Conservation (phyloP, 2,888 invertebrate genomes). For the Timandra comae region DNA sequence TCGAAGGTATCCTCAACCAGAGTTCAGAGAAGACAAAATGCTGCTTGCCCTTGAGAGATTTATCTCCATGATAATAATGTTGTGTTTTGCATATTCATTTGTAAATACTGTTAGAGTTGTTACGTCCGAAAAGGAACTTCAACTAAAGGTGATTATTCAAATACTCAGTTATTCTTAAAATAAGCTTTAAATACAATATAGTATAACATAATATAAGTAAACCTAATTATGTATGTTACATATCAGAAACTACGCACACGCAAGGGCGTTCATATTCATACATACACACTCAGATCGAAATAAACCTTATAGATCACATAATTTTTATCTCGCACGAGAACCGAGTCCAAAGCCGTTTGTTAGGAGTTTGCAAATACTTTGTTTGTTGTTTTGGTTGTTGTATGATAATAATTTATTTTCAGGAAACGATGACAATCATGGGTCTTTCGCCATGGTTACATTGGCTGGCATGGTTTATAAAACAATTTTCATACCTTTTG, state of each 20-base stretch:
- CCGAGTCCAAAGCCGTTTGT: too few relatives aligned
- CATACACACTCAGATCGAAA: too few relatives aligned
- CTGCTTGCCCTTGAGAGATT: conserved; percentile 81
- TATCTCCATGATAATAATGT: conserved; percentile 86
- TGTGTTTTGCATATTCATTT: conserved; percentile 89
- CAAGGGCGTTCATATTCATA: too few relatives aligned
- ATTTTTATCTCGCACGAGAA: too few relatives aligned
- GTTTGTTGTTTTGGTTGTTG: too few relatives aligned
- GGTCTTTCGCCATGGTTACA: conserved; percentile 90
- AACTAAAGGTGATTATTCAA: conserved; percentile 82
- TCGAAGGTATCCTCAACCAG: conserved; percentile 84
- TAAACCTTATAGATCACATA: too few relatives aligned
- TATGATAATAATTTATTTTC: conserved; percentile 28
- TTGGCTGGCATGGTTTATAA: conserved; percentile 92
- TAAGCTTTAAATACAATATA: too few relatives aligned
- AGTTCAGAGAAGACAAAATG: conserved; percentile 82
- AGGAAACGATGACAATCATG: conserved; percentile 96
- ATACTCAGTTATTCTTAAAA: too few relatives aligned
- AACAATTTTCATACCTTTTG: conserved; percentile 82
- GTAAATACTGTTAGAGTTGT: conserved; percentile 87
- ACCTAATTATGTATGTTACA: too few relatives aligned
- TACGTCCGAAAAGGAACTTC: conserved; percentile 85
- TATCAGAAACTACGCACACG: too few relatives aligned
- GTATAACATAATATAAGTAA: too few relatives aligned
- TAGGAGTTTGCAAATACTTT: too few relatives aligned